Evolutionary conservation across 2,113 vertebrate species (phyloP).

Genomic region (Nymphicus hollandicus): DNA sequence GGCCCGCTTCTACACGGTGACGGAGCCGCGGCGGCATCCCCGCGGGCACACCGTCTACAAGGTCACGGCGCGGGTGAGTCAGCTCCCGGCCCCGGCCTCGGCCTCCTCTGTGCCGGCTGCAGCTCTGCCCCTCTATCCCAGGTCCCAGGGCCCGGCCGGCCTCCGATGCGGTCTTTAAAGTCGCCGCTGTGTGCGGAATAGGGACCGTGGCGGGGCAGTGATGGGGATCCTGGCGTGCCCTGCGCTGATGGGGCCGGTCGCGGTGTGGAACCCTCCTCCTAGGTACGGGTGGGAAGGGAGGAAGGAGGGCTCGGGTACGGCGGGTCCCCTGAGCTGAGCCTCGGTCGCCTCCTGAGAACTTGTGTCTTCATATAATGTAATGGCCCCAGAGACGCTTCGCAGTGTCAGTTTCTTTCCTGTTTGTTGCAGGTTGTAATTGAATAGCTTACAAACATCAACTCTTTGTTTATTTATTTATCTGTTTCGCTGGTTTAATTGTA

Average conservation of each 20-base stretch:
- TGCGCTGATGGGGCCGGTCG: neutral
- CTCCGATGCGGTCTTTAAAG: fast-evolving
- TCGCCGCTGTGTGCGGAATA: neutral
- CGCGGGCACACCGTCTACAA: constrained; percentile 95
- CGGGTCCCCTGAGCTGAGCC: neutral
- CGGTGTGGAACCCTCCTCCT: neutral
- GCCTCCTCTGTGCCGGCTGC: neutral
- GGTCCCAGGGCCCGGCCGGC: neutral
- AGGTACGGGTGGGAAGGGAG: neutral
- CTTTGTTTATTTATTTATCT: neutral
- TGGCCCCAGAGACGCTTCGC: neutral
- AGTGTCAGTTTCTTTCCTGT: fast-evolving
- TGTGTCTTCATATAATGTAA: fast-evolving
- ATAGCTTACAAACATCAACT: neutral
- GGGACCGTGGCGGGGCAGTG: neutral
- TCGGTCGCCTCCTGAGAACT: neutral
- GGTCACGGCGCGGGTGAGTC: constrained; percentile 92
- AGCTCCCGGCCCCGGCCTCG: neutral
- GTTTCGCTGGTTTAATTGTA: neutral
- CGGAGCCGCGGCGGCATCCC: constrained; percentile 88
- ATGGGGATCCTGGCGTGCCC: too few species aligned
- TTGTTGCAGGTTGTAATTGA: neutral
- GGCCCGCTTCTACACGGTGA: constrained; percentile 97
- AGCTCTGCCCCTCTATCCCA: neutral
- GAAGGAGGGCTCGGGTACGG: neutral